A percentile compares a stretch with the other conserved stretches of the same genome.
phyloP scores from a whole-genome alignment of 2,888 invertebrate genomes.

The Perdita meconis region DNA sequence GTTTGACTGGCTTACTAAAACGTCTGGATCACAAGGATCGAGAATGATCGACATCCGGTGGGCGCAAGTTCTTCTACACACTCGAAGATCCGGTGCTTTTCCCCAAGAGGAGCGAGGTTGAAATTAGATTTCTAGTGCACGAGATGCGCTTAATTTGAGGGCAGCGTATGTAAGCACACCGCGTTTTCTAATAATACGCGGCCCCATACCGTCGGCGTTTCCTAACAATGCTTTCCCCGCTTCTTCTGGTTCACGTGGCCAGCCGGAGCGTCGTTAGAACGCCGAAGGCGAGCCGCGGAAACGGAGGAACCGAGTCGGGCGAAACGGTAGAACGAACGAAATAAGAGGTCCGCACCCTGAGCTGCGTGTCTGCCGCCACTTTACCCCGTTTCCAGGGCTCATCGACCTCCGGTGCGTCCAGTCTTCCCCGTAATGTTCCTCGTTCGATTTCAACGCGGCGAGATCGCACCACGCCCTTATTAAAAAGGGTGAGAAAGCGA shows the following conservation, averaged over 20 bases:
- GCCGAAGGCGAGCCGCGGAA: too few relatives aligned
- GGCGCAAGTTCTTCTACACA: too few relatives aligned
- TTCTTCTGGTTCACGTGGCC: slow-evolving; percentile 11
- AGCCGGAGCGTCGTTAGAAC: slow-evolving; percentile 9
- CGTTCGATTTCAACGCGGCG: slow-evolving; percentile 49
- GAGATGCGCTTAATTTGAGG: slow-evolving; percentile 70
- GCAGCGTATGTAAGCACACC: slow-evolving; percentile 49
- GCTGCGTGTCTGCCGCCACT: slow-evolving; percentile 66
- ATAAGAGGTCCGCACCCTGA: slow-evolving; percentile 47
- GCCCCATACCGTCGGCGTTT: slow-evolving; percentile 37
- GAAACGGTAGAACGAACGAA: slow-evolving; percentile 40
- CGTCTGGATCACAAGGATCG: too few relatives aligned
- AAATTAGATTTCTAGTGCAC: slow-evolving; percentile 76
- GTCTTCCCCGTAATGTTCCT: slow-evolving; percentile 32
- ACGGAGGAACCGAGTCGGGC: slow-evolving; percentile 21
- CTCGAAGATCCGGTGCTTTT: too few relatives aligned
- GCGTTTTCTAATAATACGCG: slow-evolving; percentile 69
- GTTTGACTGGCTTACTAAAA: too few relatives aligned
- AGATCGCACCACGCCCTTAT: slow-evolving; percentile 73
- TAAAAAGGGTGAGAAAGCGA: slow-evolving; percentile 61
- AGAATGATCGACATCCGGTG: too few relatives aligned
- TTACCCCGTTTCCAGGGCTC: slow-evolving; percentile 57
- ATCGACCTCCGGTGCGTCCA: slow-evolving; percentile 35
- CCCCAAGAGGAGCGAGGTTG: slow-evolving; percentile 35
- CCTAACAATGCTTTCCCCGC: slow-evolving; percentile 57